Evolutionary conservation across 1,140 invertebrate genomes (phyloP).

Genomic region (Asbolus verrucosus): DNA sequence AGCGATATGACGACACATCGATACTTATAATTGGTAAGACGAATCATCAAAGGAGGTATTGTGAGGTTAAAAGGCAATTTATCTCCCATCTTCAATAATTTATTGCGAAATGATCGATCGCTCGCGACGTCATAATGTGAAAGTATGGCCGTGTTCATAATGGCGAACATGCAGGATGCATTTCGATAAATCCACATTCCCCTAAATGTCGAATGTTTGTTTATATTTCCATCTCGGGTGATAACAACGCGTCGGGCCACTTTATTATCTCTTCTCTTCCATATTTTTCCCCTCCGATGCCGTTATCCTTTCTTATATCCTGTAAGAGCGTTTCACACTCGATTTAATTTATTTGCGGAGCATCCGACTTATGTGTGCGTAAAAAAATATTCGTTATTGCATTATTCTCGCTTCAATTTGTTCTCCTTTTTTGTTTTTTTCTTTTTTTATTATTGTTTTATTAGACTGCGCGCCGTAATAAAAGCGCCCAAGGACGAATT

Average conservation of each 20-base stretch:
- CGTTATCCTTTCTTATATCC: neutral
- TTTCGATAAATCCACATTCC: too few species aligned
- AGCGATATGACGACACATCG: too few species aligned
- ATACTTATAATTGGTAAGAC: too few species aligned
- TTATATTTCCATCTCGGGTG: neutral
- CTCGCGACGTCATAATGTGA: too few species aligned
- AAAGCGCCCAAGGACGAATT: neutral
- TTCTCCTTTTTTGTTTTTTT: neutral
- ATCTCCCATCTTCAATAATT: too few species aligned
- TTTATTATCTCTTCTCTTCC: neutral
- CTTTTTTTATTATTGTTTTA: slow-evolving; percentile 9
- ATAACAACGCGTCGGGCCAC: neutral
- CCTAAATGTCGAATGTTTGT: too few species aligned
- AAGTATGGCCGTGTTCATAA: too few species aligned
- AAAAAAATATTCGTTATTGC: slow-evolving; percentile 8
- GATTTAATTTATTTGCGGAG: slow-evolving; percentile 8
- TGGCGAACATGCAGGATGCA: too few species aligned
- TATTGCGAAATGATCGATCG: too few species aligned
- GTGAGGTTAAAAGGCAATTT: too few species aligned
- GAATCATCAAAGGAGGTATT: too few species aligned
- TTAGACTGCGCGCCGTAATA: neutral
- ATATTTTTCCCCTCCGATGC: neutral
- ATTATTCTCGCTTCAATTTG: neutral
- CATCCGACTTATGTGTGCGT: slow-evolving; percentile 7
- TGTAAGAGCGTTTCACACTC: slow-evolving; percentile 2